Evolutionary conservation across 2,113 vertebrate genomes (phyloP), one percentile per base, ranked within the genome.

Genomic region (Morone chrysops): DNA sequence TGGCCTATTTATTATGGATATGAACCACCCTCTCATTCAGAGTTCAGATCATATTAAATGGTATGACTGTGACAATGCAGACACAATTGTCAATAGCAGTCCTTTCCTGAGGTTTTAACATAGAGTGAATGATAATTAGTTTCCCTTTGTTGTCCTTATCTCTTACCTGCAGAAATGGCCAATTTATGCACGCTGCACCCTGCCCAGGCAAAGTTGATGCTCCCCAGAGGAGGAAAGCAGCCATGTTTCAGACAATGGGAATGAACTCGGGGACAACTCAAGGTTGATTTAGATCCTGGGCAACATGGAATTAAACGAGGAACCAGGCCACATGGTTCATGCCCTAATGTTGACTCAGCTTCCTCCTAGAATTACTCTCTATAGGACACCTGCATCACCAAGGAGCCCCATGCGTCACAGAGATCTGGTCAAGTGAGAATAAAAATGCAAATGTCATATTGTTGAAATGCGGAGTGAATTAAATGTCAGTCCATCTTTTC

Each of bases 101-200:
- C 82, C 82, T 92, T 93, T 93, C 89, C 92, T 82, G 82, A 80
- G 92, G 90, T 93, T 93, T 93, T 87, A 93, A 93, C 93, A 90
- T 86, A 93, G 88, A 93, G 85, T 88, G 92, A 93, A 93, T 94
- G 93, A 94, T 93, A 94, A 94, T 94, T 94, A 94, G 90, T 93
- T 93, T 87, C 78, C 85, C 91, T 92, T 94, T 94, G 93, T 94
- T 90, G 92, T 87, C 85, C 92, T 94, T 94, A 94, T 94, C 94
- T 92, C 93, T 85, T 89, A 94, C 94, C 94, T 93, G 93, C 94
- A 94, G 93, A 93, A 94, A 93, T 93, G 82, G 89, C 80, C 91
- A 93, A 92, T 92, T 93, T 93, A 93, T 93, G 88, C 94, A 89
- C 89, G 84, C 89, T 84, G 92, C 90, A 90, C 87, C 85, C 75